Evolutionary conservation across 2,797 vertebrate species (phyloP), one percentile per base, ranked within the genome.

Genomic region (Decapterus maruadsi): DNA sequence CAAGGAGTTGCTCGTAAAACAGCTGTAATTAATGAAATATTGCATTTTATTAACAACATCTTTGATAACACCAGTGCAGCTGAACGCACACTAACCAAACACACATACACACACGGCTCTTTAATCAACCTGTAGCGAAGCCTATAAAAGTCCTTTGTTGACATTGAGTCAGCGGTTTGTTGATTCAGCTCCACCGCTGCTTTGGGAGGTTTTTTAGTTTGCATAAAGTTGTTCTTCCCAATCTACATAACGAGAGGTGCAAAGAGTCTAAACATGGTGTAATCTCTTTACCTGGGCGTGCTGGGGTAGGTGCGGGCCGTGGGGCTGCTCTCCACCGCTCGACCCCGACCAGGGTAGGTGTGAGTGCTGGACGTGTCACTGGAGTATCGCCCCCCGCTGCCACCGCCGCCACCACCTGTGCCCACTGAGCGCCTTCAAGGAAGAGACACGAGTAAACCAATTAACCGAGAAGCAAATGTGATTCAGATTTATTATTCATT

Each of bases 301-400:
- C 65, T 90, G 0, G 95, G 95, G 72, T 95, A 84, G 0, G 93
- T 97, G 92, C 96, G 96, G 80, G 96, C 92, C 0, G 95, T 95
- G 75, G 96, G 96, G 93, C 96, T 96, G 92, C 95, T 94, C 93
- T 99, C 97, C 29, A 93, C 94, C 75, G 95, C 94, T 90, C 96
- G 96, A 66, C 93, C 95, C 72, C 96, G 94, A 5, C 96, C 96
- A 68, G 96, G 96, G 73, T 95, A 96, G 55, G 93, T 94, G 82
- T 94, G 93, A 65, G 90, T 93, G 12, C 94, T 91, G 61, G 95
- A 92, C 26, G 92, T 75, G 14, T 95, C 94, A 13, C 84, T 91
- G 58, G 86, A 75, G 64, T 83, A 81, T 62, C 90, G 90, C 43
- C 88, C 87, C 38, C 85, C 59, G 74, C 87, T 74, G 2, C 87